These are phyloP conservation scores for Hydrotaea cyrtoneurina DNA, from an alignment of 2,888 invertebrate species.

Conservation along the genomic window DNA sequence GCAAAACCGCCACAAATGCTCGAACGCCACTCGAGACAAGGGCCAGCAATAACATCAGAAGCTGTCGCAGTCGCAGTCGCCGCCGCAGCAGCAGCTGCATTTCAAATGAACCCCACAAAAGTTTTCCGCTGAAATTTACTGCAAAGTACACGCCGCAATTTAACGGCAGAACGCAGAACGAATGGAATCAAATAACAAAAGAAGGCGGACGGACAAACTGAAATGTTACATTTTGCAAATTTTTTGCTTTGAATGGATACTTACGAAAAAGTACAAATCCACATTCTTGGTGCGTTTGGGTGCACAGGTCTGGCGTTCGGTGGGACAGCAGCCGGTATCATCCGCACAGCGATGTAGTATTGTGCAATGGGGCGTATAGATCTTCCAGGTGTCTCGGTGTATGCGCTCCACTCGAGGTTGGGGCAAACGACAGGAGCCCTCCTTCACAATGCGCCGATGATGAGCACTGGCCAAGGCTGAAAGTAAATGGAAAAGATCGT, in stretches of 20 bases:
- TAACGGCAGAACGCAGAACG: no score
- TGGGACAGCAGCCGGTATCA: slow-evolving; percentile 92
- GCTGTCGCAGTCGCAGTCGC: no score
- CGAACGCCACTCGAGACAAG: neutral
- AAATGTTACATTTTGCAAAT: neutral
- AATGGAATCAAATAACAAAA: neutral
- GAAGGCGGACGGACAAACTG: neutral
- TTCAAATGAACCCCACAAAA: neutral
- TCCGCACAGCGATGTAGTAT: slow-evolving; percentile 92
- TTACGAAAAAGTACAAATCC: slow-evolving; percentile 90
- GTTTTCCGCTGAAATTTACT: neutral
- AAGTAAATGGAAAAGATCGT: slow-evolving; percentile 24
- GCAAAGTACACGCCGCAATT: neutral
- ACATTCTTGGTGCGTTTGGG: slow-evolving; percentile 88
- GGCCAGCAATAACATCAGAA: neutral
- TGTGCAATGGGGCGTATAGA: slow-evolving; percentile 92
- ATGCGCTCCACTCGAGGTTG: slow-evolving; percentile 89
- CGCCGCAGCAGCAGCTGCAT: slow-evolving; percentile 23
- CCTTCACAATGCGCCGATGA: slow-evolving; percentile 73
- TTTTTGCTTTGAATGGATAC: slow-evolving; percentile 79
- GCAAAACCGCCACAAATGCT: neutral
- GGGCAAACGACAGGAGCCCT: slow-evolving; percentile 82
- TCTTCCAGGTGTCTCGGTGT: slow-evolving; percentile 83
- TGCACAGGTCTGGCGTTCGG: slow-evolving; percentile 87
- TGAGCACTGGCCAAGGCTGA: slow-evolving; percentile 77